phyloP scores from a whole-genome alignment of 2,888 invertebrate genomes.

The Apeira syringaria region DNA sequence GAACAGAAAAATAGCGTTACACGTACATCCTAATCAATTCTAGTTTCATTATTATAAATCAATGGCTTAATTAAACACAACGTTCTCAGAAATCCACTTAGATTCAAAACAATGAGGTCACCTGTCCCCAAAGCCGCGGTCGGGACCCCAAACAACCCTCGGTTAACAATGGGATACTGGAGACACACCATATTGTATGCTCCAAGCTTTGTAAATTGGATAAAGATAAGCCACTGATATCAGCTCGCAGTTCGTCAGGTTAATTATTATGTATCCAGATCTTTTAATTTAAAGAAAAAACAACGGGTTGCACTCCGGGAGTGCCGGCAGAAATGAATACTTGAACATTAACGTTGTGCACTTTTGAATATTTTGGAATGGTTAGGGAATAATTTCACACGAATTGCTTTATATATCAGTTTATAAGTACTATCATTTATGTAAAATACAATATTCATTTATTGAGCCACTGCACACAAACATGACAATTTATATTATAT shows the following conservation, averaged over 20 bases:
- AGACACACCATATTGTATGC: conserved; percentile 2
- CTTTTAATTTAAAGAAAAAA: no score
- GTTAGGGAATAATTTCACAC: no score
- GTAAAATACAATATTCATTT: no score
- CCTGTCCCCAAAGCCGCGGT: conserved; percentile 18
- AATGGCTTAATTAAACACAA: conserved; percentile 3
- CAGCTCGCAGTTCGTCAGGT: neutral
- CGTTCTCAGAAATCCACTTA: conserved; percentile 3
- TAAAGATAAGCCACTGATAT: conserved; percentile 4
- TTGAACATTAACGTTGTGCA: no score
- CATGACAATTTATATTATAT: no score
- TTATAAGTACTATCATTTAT: no score
- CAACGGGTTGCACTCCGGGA: no score
- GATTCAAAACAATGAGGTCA: conserved; percentile 20
- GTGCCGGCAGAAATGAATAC: no score
- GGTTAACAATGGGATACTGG: conserved; percentile 5
- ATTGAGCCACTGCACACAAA: no score
- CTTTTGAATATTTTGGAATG: no score
- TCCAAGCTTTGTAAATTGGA: conserved; percentile 2
- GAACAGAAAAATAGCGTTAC: neutral
- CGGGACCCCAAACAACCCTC: conserved; percentile 10
- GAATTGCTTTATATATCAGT: no score
- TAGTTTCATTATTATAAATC: conserved; percentile 1
- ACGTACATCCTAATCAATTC: neutral
- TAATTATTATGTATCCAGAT: neutral